These are phyloP conservation scores for Hystrix brachyura DNA, from an alignment of 2,113 vertebrate genomes.

Conservation along the genomic window DNA sequence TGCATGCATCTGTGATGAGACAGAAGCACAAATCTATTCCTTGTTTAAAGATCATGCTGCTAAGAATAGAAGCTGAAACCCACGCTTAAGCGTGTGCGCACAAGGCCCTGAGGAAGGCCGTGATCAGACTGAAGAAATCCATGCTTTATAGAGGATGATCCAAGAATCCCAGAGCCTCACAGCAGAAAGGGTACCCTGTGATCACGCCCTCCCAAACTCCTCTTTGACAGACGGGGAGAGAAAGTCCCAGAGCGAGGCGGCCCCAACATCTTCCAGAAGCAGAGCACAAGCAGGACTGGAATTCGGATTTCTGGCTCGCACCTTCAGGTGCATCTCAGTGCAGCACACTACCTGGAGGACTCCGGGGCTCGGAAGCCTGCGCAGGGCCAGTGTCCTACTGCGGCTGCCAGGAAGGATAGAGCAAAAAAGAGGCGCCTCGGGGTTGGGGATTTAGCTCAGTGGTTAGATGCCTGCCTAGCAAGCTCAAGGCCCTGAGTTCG, in stretches of 20 bases:
- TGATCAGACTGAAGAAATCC: slow-evolving; percentile 22
- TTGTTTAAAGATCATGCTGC: slow-evolving; percentile 84
- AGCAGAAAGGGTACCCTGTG: neutral
- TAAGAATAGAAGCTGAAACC: slow-evolving; percentile 84
- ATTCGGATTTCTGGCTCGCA: neutral
- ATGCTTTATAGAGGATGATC: neutral
- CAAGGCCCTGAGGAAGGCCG: slow-evolving; percentile 65
- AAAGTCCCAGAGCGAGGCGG: neutral
- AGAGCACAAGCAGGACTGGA: neutral
- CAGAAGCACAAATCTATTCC: slow-evolving; percentile 82
- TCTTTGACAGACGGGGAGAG: neutral
- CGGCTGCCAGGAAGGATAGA: neutral
- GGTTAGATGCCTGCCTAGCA: no score
- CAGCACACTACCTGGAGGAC: neutral
- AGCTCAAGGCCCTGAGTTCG: no score
- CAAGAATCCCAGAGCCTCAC: neutral
- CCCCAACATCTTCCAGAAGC: neutral
- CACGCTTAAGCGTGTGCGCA: slow-evolving; percentile 61
- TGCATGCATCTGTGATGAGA: slow-evolving; percentile 77
- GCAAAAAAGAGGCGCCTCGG: neutral
- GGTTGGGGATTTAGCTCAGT: no score
- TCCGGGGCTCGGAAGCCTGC: neutral
- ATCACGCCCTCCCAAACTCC: neutral
- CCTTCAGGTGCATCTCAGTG: neutral
- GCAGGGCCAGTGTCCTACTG: neutral